Base-by-base conservation (phyloP, 2,113 vertebrate species). In the Myotis davidii region DNA sequence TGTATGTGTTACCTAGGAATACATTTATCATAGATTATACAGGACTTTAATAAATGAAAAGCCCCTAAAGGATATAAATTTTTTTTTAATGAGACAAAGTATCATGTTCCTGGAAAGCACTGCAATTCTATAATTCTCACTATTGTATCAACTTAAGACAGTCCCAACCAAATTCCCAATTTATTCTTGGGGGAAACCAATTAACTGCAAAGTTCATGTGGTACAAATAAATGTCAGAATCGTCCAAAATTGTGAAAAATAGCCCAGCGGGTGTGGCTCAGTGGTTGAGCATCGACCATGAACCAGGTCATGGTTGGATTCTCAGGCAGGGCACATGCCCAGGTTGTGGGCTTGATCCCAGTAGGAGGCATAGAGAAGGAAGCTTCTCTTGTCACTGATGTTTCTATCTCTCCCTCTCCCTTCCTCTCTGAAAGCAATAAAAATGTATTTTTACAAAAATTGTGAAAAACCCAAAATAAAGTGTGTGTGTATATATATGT, bases 201-300 rank as follows among this genome's bases (percentile, higher is more conserved):
- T 27, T 88, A 95, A 86, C 20, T 74, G 6, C 64, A 94, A 85
- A 85, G 45, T 69, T 93, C 37, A 86, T 13, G 39, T 74, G 54
- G n/a, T 94, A 90, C 94, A 95, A 95, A 95, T 59, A 92, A 96
- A 74, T 13, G 78, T 72, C 27, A 93, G 59, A 85, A 94, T 67
- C 34, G 61, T 39, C 21, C 90, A 50, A 79, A 93, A 93, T 21
- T 84, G 7, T 94, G 39, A 59, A 59, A 54, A 59, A 25, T 59
- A 25, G 56, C 56, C 56, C 56, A 59, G 56, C 23, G 3, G 23
- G 56, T 25, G 56, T 59, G 56, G 23, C 3, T 59, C 56, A 59
- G 56, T 10, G 56, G 9, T 23, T 59, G 56, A 25, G 23, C 56
- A 59, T 10, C 56, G 9, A 11, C 56, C 56, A 59, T 59, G 56